These are phyloP conservation scores for Plemyria rubiginata DNA, from an alignment of 2,888 invertebrate species.

Conservation along the genomic window DNA sequence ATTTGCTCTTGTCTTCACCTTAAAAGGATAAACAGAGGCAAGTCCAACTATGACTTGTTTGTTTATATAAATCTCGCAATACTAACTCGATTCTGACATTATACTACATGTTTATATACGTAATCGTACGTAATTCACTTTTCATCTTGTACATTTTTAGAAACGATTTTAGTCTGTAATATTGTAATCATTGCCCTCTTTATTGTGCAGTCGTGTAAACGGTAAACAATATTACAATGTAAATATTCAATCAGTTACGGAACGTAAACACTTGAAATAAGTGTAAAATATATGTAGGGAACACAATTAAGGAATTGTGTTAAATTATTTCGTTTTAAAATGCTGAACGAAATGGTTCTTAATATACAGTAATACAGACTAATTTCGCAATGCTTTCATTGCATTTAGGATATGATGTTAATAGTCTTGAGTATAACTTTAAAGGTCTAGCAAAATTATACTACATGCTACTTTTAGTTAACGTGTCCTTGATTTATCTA, in stretches of 20 bases:
- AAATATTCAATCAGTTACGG: background rate
- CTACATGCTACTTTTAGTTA: background rate
- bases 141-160: slow-evolving; percentile 34
- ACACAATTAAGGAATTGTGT: no score
- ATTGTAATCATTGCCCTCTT: slow-evolving; percentile 1
- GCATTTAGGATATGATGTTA: slow-evolving; percentile 27
- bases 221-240: background rate
- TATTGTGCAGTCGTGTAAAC: slow-evolving; percentile 19
- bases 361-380: slow-evolving; percentile 10
- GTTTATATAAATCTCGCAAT: slow-evolving; percentile 25
- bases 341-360: background rate
- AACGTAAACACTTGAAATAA: background rate
- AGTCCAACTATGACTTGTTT: background rate
- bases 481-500: background rate
- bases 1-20: no score
- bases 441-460: slow-evolving; percentile 32
- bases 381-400: slow-evolving; percentile 30
- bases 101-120: slow-evolving; percentile 23
- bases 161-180: slow-evolving; percentile 19
- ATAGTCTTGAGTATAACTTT: slow-evolving; percentile 27
- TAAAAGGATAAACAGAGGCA: background rate
- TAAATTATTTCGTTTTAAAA: no score
- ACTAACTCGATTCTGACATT: slow-evolving; percentile 16
- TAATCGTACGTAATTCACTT: slow-evolving; percentile 32
- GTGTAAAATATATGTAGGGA: no score